Evolutionary conservation across 2,888 invertebrate genomes (phyloP), one percentile per base, ranked within the genome.

Genomic region (Calameuta idolon): DNA sequence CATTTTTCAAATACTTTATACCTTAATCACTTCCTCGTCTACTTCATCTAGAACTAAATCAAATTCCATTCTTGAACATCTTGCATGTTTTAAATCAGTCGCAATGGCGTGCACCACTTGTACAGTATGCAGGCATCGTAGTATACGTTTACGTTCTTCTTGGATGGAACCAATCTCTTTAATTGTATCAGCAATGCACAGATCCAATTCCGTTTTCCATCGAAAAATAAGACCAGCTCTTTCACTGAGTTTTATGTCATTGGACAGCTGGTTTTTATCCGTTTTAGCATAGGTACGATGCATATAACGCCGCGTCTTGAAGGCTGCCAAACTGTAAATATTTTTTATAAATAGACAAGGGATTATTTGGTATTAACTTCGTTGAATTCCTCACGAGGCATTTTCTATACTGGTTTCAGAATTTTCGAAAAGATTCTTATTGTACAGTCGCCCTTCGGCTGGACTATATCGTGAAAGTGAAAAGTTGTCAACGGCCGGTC

Each of bases 21-120:
- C 96, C 90, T 95, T 95, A 23, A 95, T 94, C 12, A 96, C 89
- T 90, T 96, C 96, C 84, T 95, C 95, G 89, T 96, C 96, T 12
- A 96, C 95, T 77, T 94, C 91, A 86, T 97, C 96, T 15, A 95
- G 92, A 0, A 96, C 95, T 75, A 96, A 92, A 90, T 97, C 96
- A 0, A 94, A 93, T 85, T 94, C 94, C 40, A 94, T 93, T 30
- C 96, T 93, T 74, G 79, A 73, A 69, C 82, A 81, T 79, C 85
- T 76, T 11, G 81, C 80, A 23, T 75, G 80, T 76, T 77, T 79
- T 11, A 83, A 75, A 68, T 85, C 84, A 15, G 77, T 79, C 55
- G 79, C 94, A 84, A 96, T 96, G 0, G 95, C 93, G 92, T 95
- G 95, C 0, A 96, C 95, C 79, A 95, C 89, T 89, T 94, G 94